phyloP scores from a whole-genome alignment of 2,888 invertebrate genomes.

The Nematopogon swammerdamellus region DNA sequence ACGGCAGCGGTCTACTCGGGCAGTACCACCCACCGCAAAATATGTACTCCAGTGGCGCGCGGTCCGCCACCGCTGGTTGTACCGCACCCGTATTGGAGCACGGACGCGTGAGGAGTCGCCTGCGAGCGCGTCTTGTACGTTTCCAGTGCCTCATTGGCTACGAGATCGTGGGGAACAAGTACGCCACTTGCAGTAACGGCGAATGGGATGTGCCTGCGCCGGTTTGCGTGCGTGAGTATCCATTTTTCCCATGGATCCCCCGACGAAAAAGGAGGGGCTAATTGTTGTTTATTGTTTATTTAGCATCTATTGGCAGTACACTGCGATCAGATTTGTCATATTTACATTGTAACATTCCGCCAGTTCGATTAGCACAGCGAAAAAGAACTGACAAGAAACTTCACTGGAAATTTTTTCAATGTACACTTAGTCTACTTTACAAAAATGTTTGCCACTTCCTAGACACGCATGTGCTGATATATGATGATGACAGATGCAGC shows the following conservation, averaged over 20 bases:
- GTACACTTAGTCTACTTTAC: too few species aligned
- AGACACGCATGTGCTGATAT: too few species aligned
- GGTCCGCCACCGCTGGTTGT: slow-evolving; percentile 22
- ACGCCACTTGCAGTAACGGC: slow-evolving; percentile 65
- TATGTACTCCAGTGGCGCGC: too few species aligned
- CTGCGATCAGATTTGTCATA: too few species aligned
- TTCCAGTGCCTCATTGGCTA: slow-evolving; percentile 60
- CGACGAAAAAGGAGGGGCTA: too few species aligned
- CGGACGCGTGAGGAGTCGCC: slow-evolving; percentile 42
- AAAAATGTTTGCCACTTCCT: too few species aligned
- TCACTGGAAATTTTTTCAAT: too few species aligned
- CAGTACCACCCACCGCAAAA: neutral
- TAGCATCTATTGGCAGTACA: too few species aligned
- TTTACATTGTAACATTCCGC: slow-evolving; percentile 1
- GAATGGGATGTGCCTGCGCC: slow-evolving; percentile 70
- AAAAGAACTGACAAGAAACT: too few species aligned
- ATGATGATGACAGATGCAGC: slow-evolving; percentile 1
- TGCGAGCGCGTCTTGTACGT: slow-evolving; percentile 52
- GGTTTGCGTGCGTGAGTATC: slow-evolving; percentile 72
- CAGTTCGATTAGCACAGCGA: too few species aligned
- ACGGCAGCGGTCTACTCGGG: neutral
- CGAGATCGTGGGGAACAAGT: slow-evolving; percentile 65
- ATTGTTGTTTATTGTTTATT: too few species aligned
- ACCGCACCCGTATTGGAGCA: slow-evolving; percentile 32
- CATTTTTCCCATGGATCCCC: too few species aligned